Evolutionary conservation across 2,888 invertebrate genomes (phyloP).

Genomic region (Hyposoter dolosus): DNA sequence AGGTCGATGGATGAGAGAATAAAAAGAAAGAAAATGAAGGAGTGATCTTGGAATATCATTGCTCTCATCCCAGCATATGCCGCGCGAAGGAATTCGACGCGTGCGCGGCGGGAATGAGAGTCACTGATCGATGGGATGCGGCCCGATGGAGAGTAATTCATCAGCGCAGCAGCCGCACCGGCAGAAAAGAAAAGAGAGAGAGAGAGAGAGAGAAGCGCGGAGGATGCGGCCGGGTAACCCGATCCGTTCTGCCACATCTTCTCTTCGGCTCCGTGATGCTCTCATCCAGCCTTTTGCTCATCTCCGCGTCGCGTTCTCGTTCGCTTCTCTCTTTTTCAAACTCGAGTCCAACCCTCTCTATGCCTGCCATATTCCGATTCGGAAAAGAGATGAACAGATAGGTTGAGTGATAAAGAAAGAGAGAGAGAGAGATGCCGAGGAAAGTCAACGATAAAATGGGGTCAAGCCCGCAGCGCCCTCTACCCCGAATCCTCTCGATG

Average conservation of each 20-base stretch:
- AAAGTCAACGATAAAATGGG: constrained; percentile 77
- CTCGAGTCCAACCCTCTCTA: constrained; percentile 49
- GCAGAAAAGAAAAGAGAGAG: constrained; percentile 41
- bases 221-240: constrained; percentile 82
- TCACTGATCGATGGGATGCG: constrained; percentile 76
- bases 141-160: constrained; percentile 79
- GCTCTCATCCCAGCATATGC: constrained; percentile 48
- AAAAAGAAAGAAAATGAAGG: constrained; percentile 9
- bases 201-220: constrained; percentile 69
- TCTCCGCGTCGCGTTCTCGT: constrained; percentile 70
- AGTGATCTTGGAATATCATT: constrained; percentile 63
- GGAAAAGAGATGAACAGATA: constrained; percentile 51
- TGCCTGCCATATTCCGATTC: constrained; percentile 63
- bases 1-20: constrained; percentile 51
- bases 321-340: constrained; percentile 70
- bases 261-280: constrained; percentile 69
- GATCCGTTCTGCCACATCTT: constrained; percentile 74
- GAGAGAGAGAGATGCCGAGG: constrained; percentile 28
- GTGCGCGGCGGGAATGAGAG: constrained; percentile 75
- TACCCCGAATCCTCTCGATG: constrained; percentile 60
- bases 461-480: constrained; percentile 77
- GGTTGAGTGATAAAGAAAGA: background rate
- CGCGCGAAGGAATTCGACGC: constrained; percentile 56
- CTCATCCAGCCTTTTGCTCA: constrained; percentile 35
- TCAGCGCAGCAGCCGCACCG: constrained; percentile 67